Evolutionary conservation across 2,888 invertebrate genomes (phyloP).

Genomic region (Cheiracanthium punctorium): DNA sequence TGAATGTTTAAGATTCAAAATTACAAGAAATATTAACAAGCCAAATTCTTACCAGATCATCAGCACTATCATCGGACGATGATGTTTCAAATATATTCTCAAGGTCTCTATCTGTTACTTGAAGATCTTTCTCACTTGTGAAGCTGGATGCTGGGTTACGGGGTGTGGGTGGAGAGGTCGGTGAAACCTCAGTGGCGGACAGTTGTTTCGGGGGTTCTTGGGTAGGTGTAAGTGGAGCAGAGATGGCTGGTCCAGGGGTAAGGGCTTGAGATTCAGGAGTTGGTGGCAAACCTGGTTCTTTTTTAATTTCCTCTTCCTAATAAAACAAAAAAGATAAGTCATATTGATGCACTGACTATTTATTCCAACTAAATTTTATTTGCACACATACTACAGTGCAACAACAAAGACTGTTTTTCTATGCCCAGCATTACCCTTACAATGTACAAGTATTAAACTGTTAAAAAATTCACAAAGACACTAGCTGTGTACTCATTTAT

Average conservation of each 20-base stretch:
- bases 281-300: constrained; percentile 61
- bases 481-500: too few species aligned
- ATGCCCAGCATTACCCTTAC: too few species aligned
- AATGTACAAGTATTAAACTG: too few species aligned
- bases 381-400: too few species aligned
- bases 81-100: constrained; percentile 96
- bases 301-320: constrained; percentile 64
- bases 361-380: too few species aligned
- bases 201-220: constrained; percentile 65
- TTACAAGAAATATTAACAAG: too few species aligned
- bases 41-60: constrained; percentile 91
- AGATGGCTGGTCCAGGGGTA: constrained; percentile 44
- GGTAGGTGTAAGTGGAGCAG: constrained; percentile 62
- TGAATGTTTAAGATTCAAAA: too few species aligned
- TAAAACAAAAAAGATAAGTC: too few species aligned
- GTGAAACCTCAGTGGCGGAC: constrained; percentile 46
- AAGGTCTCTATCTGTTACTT: constrained; percentile 90
- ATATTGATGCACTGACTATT: too few species aligned
- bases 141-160: constrained; percentile 72
- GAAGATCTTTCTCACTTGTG: constrained; percentile 84
- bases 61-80: constrained; percentile 88
- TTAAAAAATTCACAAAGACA: too few species aligned
- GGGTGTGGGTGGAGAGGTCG: constrained; percentile 67
- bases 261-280: constrained; percentile 62
- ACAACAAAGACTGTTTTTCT: too few species aligned